Evolutionary conservation across 2,888 invertebrate genomes (phyloP), one percentile per base, ranked within the genome.

Genomic region (Anoplius nigerrimus): DNA sequence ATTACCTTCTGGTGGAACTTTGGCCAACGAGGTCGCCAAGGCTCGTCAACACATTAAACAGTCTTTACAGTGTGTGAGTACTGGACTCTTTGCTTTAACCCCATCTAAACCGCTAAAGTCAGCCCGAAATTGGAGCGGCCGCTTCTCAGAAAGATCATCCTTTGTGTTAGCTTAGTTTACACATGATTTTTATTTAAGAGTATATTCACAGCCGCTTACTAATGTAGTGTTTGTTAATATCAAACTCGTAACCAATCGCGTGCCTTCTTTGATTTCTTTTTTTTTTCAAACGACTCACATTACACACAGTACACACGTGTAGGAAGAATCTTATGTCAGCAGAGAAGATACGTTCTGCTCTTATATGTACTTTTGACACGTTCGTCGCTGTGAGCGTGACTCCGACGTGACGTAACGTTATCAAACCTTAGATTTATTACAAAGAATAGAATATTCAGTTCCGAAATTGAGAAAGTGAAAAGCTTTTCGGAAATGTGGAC

Each of bases 11-110:
- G 80, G 80, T 82, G 87, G 88, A 84, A 87, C 85, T 84, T 92
- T 96, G 90, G 95, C 95, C 86, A 93, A 92, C 89, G 95, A 95
- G 92, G 94, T 96, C 88, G 95, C 95, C 87, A 95, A 94, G 91
- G 95, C 95, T 89, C 93, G 95, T 87, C 94, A 95, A 90, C 94
- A 95, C 90, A 94, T 96, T 91, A 95, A 89, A 89, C 87, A 89
- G 81, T 89, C 90, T 83, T 89, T 90, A 84, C 89, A 90, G 86
- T 89, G 89, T 89, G 90, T 90, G 89, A 90, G 90, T 90, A 89
- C 84, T 80, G 81, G 75, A 78, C 75, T 81, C 76, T 72, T 79
- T 73, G 74, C 78, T 79, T 76, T 76, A 70, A n/a, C 16, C 48
- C 18, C 6, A 34, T 6, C 34, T 11, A 34, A 6, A 34, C 34